Evolutionary conservation across 2,113 vertebrate genomes (phyloP).

Genomic region (Cheilinus undulatus): DNA sequence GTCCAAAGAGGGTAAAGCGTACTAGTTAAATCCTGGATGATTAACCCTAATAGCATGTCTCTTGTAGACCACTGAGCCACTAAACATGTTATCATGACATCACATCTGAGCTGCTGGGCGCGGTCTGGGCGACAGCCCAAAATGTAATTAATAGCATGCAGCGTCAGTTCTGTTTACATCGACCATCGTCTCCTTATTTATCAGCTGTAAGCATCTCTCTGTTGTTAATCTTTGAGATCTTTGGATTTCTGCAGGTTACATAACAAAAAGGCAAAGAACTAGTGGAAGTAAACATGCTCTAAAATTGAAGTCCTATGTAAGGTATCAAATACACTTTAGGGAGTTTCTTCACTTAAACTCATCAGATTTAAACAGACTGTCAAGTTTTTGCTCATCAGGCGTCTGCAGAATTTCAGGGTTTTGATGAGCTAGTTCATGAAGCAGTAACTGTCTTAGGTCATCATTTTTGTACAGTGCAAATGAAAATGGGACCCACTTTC

Average conservation of each 20-base stretch:
- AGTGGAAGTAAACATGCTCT: background rate
- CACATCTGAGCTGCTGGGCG: conserved; percentile 39
- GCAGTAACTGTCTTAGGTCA: too few relatives aligned
- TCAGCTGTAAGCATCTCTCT: conserved; percentile 1
- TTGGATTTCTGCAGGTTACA: conserved; percentile 27
- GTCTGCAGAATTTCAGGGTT: too few relatives aligned
- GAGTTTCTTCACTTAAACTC: too few relatives aligned
- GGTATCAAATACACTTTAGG: too few relatives aligned
- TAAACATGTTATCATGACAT: conserved; percentile 34
- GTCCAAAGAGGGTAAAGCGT: conserved; percentile 18
- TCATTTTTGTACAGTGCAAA: too few relatives aligned
- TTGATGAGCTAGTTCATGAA: too few relatives aligned
- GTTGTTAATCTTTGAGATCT: background rate
- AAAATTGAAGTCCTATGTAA: too few relatives aligned
- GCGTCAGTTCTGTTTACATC: conserved; percentile 33
- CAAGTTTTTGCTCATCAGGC: too few relatives aligned
- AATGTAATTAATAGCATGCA: conserved; percentile 39
- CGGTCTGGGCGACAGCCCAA: conserved; percentile 25
- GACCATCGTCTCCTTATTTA: conserved; percentile 19
- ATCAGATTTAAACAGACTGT: too few relatives aligned
- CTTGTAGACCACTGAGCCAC: conserved; percentile 34
- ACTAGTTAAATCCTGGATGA: conserved; percentile 25
- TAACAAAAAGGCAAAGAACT: background rate
- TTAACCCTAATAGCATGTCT: conserved; percentile 12
- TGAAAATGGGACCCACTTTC: too few relatives aligned